A percentile compares a stretch with the other conserved stretches of the same genome.
Conservation (phyloP, 2,113 vertebrate species). For the Tricholaema leucomelas region DNA sequence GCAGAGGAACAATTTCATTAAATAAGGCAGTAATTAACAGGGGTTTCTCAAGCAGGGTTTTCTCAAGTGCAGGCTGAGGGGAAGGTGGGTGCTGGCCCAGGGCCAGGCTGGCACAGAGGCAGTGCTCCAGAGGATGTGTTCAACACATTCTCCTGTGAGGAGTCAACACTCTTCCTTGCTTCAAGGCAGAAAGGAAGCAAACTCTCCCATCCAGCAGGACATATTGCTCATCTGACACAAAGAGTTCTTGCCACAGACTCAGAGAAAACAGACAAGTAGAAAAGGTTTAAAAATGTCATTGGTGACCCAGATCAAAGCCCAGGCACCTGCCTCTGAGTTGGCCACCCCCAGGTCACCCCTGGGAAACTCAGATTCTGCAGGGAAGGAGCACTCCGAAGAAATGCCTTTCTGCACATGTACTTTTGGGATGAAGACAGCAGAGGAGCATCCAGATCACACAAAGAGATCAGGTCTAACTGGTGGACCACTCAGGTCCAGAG, state of each 20-base stretch:
- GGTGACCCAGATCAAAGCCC: not conserved
- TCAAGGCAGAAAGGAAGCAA: not conserved
- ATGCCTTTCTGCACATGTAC: too few relatives aligned
- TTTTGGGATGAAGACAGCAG: not conserved
- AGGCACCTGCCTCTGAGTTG: not conserved
- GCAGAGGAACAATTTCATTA: not conserved
- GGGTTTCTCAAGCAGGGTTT: not conserved
- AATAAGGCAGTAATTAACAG: not conserved
- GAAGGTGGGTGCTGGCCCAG: not conserved
- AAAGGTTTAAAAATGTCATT: not conserved
- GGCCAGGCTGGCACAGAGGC: not conserved
- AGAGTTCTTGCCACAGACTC: not conserved
- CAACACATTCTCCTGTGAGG: not conserved
- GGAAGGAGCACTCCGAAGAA: not conserved
- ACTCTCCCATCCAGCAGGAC: not conserved
- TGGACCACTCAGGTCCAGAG: not conserved
- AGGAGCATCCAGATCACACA: accelerated
- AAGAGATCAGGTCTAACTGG: not conserved
- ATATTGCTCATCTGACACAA: not conserved
- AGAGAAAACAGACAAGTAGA: not conserved
- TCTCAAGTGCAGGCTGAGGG: not conserved
- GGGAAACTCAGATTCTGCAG: not conserved
- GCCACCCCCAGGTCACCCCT: not conserved
- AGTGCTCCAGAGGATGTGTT: not conserved
- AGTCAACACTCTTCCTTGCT: not conserved